A percentile compares a stretch with the other conserved stretches of the same genome.
phyloP scores from a whole-genome alignment of 2,797 vertebrate genomes.

The Mus spretus region DNA sequence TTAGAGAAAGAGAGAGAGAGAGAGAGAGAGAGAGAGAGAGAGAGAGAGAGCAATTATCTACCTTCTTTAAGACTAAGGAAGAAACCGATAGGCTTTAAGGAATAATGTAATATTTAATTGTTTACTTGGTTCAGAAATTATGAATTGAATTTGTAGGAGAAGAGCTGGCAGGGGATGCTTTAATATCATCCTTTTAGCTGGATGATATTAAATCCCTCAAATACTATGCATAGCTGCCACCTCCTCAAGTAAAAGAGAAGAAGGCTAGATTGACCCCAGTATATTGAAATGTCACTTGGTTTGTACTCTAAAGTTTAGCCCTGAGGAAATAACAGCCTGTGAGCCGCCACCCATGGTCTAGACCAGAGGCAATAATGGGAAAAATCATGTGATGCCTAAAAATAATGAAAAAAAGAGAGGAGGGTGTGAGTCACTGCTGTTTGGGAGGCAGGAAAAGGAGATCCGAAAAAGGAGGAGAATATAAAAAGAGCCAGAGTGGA shows the following conservation, averaged over 20 bases:
- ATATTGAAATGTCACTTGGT: constrained; percentile 72
- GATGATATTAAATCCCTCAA: constrained; percentile 46
- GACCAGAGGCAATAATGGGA: constrained; percentile 62
- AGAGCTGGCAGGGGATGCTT: not conserved
- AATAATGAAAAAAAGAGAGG: constrained; percentile 68
- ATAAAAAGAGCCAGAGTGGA: constrained; percentile 52
- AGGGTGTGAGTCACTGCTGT: constrained; percentile 66
- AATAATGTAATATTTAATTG: not conserved
- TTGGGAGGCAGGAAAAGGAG: constrained; percentile 50
- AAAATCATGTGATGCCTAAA: constrained; percentile 64
- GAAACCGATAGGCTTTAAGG: constrained; percentile 17
- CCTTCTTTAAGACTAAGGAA: constrained; percentile 12
- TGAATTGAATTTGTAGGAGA: constrained; percentile 55
- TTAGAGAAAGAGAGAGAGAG: not conserved
- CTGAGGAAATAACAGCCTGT: constrained; percentile 44
- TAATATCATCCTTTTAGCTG: constrained; percentile 53
- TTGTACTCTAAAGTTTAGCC: not conserved
- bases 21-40: not conserved
- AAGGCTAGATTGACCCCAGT: constrained; percentile 64
- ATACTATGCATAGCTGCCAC: not conserved
- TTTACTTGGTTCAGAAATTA: not conserved
- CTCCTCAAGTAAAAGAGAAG: constrained; percentile 48
- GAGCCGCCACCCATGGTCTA: constrained; percentile 3
- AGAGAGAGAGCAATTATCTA: not conserved
- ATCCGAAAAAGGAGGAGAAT: not conserved